Evolutionary conservation across 2,888 invertebrate species (phyloP), one percentile per base, ranked within the genome.

Genomic region (Hypselothyrea guttata): DNA sequence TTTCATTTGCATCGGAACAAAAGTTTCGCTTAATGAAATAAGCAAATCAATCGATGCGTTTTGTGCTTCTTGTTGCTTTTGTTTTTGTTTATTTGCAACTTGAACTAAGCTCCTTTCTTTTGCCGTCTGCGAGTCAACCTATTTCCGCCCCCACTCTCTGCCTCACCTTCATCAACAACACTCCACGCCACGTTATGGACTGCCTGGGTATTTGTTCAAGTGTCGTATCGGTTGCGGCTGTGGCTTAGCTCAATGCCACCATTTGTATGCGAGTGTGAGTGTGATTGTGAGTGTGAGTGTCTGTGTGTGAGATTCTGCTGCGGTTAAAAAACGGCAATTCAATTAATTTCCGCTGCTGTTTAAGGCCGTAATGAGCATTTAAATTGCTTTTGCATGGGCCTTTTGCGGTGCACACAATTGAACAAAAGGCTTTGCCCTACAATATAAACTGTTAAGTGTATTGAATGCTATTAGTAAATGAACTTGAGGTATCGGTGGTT

Each of bases 321-420:
- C 51, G 78, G 79, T 78, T 76, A 71, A 76, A 78, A 76, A 75
- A 75, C 70, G 52, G 82, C 77, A 77, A 82, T 84, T 84, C 79
- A 84, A 82, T 84, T 82, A 82, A 84, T 83, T 84, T 83, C 60
- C 73, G 71, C 59, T 68, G 72, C 81, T 77, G 78, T 53, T 78
- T 79, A 78, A 79, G 71, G 78, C 71, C 81, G 75, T 81, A 79
- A 79, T 75, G 75, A 79, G 81, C 81, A 81, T 81, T 79, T 79
- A 75, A 79, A 79, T 79, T 79, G 81, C 74, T 79, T 74, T 63
- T 67, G 74, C 69, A 60, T 74, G 78, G 55, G 62, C 54, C 69
- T 62, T 73, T 66, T 76, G 78, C 75, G 82, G 75, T 78, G 55
- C 40, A 47, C 55, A 31, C 71, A 75, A 73, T 63, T 61, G 78